Percentiles rank a stretch among this genome's conserved stretches.
These are phyloP conservation scores for Phenganax stokvisi DNA, from an alignment of 92 coral and sea anemone species.

Conservation along the genomic window DNA sequence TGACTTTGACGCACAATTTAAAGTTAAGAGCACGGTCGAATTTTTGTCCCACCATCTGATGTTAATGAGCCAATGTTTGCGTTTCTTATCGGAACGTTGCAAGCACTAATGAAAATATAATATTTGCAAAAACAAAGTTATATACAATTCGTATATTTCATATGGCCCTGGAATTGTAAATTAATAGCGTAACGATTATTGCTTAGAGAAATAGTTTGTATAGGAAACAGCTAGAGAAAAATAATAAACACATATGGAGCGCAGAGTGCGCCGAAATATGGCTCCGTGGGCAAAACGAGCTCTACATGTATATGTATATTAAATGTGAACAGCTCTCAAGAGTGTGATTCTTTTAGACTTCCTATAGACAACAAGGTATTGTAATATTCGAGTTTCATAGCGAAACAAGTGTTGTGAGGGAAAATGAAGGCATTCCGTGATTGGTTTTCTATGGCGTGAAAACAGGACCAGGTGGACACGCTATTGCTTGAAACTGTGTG, in stretches of 20 bases:
- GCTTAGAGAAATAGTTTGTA: conserved; percentile 5
- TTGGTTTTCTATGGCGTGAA: conserved; percentile 44
- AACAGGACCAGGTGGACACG: conserved; percentile 43
- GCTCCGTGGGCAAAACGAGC: neutral
- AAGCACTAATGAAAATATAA: conserved; percentile 44
- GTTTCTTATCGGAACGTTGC: conserved; percentile 35
- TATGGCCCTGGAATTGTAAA: conserved; percentile 15
- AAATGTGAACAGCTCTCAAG: neutral
- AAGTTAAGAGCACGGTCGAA: conserved; percentile 12
- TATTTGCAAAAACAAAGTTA: conserved; percentile 43
- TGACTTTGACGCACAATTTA: conserved; percentile 12
- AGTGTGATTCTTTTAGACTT: conserved; percentile 11
- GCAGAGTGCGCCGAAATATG: neutral
- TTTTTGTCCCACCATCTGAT: conserved; percentile 38
- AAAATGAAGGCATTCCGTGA: conserved; percentile 28
- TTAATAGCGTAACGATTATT: conserved; percentile 31
- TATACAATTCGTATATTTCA: conserved; percentile 25
- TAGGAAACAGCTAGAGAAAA: conserved; percentile 7
- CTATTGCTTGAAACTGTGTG: conserved; percentile 43
- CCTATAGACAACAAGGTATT: conserved; percentile 8
- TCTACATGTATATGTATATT: neutral
- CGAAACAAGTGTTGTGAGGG: conserved; percentile 27
- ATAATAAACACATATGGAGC: conserved; percentile 1
- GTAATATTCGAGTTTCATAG: conserved; percentile 26
- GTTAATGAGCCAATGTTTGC: conserved; percentile 38